These are phyloP conservation scores for Cynoglossus semilaevis DNA, from an alignment of 2,113 vertebrate species.

Conservation along the genomic window DNA sequence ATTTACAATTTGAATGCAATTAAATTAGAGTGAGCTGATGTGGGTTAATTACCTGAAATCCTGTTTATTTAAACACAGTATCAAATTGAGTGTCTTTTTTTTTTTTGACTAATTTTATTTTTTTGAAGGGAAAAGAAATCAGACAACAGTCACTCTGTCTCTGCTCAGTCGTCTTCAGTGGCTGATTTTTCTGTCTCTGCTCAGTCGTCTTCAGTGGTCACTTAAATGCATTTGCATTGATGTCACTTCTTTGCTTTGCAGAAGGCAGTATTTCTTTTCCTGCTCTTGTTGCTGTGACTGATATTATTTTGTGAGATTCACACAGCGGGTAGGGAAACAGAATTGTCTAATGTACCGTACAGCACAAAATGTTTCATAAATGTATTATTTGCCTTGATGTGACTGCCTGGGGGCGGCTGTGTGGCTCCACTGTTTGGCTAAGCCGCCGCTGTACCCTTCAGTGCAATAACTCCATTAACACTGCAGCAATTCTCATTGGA, in stretches of 20 bases:
- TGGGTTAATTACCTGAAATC: no score
- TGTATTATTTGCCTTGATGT: slow-evolving; percentile 66
- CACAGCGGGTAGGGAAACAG: slow-evolving; percentile 46
- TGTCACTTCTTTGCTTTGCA: slow-evolving; percentile 56
- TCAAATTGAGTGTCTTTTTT: no score
- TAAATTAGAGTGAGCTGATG: no score
- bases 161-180: slow-evolving; percentile 22
- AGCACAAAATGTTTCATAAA: slow-evolving; percentile 64
- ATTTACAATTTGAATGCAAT: no score
- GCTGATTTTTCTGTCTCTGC: slow-evolving; percentile 19
- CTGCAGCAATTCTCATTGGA: slow-evolving; percentile 27
- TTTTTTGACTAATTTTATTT: not conserved
- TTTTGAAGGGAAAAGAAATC: slow-evolving; percentile 14
- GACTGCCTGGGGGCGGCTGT: slow-evolving; percentile 37
- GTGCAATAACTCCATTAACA: slow-evolving; percentile 45
- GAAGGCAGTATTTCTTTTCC: slow-evolving; percentile 11
- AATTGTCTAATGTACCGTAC: slow-evolving; percentile 68
- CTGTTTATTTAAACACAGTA: slow-evolving; percentile 1
- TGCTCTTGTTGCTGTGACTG: slow-evolving; percentile 54
- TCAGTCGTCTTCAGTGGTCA: slow-evolving; percentile 37
- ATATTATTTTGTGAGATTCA: slow-evolving; percentile 53
- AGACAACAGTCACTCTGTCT: slow-evolving; percentile 8
- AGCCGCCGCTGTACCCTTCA: slow-evolving; percentile 35
- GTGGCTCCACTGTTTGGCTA: slow-evolving; percentile 35
- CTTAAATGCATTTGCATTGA: slow-evolving; percentile 64